Base-by-base conservation (phyloP, 2,113 vertebrate genomes). In the Cyrtonyx montezumae region DNA sequence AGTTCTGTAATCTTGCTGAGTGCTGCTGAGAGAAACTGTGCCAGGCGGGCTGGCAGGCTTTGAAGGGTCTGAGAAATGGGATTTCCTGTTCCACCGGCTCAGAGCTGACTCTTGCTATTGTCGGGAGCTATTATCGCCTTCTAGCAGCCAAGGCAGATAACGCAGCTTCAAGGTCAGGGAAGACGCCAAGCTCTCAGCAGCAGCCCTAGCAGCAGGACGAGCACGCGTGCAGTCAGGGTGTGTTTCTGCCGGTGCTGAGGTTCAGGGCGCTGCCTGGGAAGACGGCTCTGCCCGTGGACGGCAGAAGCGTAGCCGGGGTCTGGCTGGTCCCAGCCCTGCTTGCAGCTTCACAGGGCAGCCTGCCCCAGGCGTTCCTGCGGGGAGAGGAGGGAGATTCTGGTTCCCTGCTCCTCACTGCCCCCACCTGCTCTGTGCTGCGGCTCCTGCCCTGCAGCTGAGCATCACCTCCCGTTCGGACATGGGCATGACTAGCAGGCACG, bases 21-120 rank as follows among this genome's bases (percentile, higher is more conserved):
- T 75, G 65, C 92, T 90, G 81, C 93, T 92, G 86, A 80, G 88
- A 93, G 78, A 87, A 93, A 74, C 84, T 53, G 81, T 92, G 94
- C 95, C 93, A 96, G 85, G 79, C 95, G 85, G 79, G 94, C 87
- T 94, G 94, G 89, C 94, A 90, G 79, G 91, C 93, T 97, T 94
- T 96, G 93, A 95, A 96, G 88, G 74, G 88, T 79, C 91, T 94
- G 93, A 96, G 95, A 93, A 97, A 96, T 97, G 92, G 93, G 95
- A 97, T 96, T 96, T 97, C 96, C 93, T 93, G 89, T 94, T 96
- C 95, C 94, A 83, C 82, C 1, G 9, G 87, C 95, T 96, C 94
- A 93, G 85, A 80, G 55, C 91, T 88, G 90, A 79, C 80, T 95
- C 87, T 58, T 93, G 85, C 91, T 93, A 93, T 95, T 96, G 95